Evolutionary conservation across 2,113 vertebrate species (phyloP).

Genomic region (Bambusicola thoracicus): DNA sequence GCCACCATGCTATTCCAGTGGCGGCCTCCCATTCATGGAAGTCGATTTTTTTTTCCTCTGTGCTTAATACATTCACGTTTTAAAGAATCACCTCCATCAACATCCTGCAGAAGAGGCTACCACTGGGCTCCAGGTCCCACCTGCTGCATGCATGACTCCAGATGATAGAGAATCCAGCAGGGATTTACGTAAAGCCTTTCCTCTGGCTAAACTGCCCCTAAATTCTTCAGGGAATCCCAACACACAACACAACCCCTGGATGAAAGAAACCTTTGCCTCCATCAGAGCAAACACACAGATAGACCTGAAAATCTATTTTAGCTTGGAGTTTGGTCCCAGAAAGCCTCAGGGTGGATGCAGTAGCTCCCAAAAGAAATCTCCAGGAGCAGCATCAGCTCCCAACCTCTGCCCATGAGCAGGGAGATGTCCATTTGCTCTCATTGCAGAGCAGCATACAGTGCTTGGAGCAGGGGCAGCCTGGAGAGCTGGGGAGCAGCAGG

Average conservation of each 20-base stretch:
- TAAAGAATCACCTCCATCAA: neutral
- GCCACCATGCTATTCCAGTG: fast-evolving
- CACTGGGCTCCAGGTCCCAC: neutral
- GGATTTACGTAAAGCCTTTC: neutral
- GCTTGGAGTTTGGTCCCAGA: neutral
- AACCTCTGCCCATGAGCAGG: fast-evolving
- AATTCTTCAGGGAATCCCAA: neutral
- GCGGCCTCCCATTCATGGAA: neutral
- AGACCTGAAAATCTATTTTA: fast-evolving
- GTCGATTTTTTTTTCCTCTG: fast-evolving
- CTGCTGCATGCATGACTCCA: neutral
- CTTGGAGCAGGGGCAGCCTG: too few species aligned
- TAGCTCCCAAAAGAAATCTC: neutral
- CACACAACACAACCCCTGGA: neutral
- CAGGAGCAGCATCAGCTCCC: fast-evolving
- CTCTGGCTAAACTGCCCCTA: neutral
- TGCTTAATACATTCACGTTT: neutral
- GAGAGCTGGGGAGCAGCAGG: neutral
- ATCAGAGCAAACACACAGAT: fast-evolving
- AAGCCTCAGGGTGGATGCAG: fast-evolving
- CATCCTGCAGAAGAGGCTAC: neutral
- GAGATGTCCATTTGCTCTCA: fast-evolving
- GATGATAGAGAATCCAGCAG: neutral
- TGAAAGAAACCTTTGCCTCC: neutral
- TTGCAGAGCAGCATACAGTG: fast-evolving